A percentile compares a stretch with the other conserved stretches of the same genome.
Evolutionary conservation across 53 echinoderm and acorn worm genomes (phyloP).

Genomic region (Pentamera pediparva): DNA sequence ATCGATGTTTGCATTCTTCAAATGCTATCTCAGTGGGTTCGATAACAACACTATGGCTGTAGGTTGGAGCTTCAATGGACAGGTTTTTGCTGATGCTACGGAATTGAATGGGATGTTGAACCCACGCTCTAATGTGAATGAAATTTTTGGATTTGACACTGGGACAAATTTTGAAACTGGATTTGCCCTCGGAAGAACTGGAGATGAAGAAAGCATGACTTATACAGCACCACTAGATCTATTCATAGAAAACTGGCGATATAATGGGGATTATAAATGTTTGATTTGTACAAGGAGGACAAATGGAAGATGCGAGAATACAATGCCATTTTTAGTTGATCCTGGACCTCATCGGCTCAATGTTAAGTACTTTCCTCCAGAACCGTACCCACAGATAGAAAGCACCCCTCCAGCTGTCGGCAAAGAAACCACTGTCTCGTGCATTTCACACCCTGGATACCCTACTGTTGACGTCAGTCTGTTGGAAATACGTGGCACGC

Average conservation of each 20-base stretch:
- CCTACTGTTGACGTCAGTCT: background rate
- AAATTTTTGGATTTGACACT: background rate
- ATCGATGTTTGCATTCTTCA: background rate
- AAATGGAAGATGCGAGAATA: constrained; percentile 1
- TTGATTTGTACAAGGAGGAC: background rate
- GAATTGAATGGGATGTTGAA: background rate
- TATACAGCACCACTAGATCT: background rate
- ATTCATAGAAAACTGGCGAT: background rate
- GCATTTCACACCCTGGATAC: background rate
- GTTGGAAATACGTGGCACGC: no score
- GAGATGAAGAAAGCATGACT: background rate
- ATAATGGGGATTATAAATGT: constrained; percentile 9
- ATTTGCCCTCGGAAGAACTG: background rate
- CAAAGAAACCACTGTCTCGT: constrained; percentile 7
- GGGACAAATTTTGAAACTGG: background rate
- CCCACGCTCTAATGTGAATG: background rate
- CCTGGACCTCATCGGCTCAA: no score
- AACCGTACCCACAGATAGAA: constrained; percentile 8
- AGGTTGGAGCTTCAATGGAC: constrained; percentile 4
- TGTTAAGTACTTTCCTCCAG: constrained; percentile 10
- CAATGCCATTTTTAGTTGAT: background rate
- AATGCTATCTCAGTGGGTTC: background rate
- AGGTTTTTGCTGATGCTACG: constrained; percentile 2
- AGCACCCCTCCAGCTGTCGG: background rate
- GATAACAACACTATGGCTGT: background rate